phyloP scores from a whole-genome alignment of 2,113 vertebrate species.

The Spermophilus dauricus region DNA sequence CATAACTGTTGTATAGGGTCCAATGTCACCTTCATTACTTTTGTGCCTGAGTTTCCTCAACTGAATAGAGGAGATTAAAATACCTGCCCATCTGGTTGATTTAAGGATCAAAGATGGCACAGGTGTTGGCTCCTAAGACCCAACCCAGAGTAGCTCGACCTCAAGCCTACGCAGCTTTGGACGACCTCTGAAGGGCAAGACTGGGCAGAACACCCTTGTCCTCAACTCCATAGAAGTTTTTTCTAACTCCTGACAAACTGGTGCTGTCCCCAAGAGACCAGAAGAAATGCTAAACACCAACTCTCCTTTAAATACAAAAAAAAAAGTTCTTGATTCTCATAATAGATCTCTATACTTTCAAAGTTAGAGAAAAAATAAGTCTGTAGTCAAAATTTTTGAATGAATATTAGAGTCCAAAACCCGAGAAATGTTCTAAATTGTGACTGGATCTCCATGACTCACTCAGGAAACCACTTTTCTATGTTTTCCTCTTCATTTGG shows the following conservation, averaged over 20 bases:
- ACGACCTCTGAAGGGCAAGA: not conserved
- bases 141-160: not conserved
- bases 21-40: not conserved
- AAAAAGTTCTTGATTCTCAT: not conserved
- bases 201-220: not conserved
- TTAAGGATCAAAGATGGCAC: not conserved
- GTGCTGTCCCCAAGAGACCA: not conserved
- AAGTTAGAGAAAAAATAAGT: not conserved
- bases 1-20: accelerated
- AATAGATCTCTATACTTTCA: not conserved
- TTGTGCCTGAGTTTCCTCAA: not conserved
- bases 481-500: not conserved
- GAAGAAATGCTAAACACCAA: not conserved
- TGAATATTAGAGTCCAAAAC: not conserved
- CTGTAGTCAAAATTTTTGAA: not conserved
- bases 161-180: not conserved
- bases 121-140: not conserved
- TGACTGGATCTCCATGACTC: not conserved
- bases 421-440: not conserved
- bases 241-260: not conserved
- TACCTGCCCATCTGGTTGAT: not conserved
- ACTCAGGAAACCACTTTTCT: accelerated
- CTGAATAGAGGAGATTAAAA: not conserved
- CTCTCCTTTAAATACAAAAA: not conserved
- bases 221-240: not conserved